Evolutionary conservation across 2,888 invertebrate genomes (phyloP).

Genomic region (Tolmerus cingulatus): DNA sequence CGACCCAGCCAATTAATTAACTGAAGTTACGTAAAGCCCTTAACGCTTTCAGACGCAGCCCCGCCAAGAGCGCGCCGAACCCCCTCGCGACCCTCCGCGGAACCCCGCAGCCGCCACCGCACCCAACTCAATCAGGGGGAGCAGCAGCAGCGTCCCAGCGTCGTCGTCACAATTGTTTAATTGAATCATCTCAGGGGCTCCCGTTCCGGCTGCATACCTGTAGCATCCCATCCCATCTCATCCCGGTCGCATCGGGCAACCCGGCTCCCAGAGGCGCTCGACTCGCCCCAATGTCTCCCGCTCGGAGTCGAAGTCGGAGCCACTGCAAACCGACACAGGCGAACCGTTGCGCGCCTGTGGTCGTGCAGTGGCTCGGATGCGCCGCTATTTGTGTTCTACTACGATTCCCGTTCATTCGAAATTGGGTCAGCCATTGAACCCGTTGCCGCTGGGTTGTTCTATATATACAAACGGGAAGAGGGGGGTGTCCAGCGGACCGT

Average conservation of each 20-base stretch:
- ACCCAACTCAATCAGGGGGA: background rate
- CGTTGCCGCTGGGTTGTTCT: slow-evolving; percentile 51
- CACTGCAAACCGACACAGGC: background rate
- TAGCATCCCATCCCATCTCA: background rate
- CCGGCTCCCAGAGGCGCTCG: background rate
- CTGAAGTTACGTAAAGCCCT: background rate
- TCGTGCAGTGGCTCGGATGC: slow-evolving; percentile 2
- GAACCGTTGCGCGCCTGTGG: background rate
- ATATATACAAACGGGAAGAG: slow-evolving; percentile 33
- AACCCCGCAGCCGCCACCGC: background rate
- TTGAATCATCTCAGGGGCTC: background rate
- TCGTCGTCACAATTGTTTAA: background rate
- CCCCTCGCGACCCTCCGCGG: background rate
- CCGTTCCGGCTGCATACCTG: background rate
- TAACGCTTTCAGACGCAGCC: background rate
- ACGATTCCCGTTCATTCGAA: slow-evolving; percentile 51
- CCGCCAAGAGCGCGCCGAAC: background rate
- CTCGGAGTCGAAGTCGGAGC: too few species aligned
- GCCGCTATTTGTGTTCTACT: slow-evolving; percentile 32
- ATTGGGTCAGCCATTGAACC: slow-evolving; percentile 64
- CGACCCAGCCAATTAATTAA: background rate
- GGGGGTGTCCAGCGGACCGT: background rate
- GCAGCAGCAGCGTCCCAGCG: background rate
- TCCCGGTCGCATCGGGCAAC: background rate
- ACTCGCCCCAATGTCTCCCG: background rate